These are phyloP conservation scores for Pipistrellus kuhlii DNA, from an alignment of 2,797 vertebrate species.

Conservation along the genomic window DNA sequence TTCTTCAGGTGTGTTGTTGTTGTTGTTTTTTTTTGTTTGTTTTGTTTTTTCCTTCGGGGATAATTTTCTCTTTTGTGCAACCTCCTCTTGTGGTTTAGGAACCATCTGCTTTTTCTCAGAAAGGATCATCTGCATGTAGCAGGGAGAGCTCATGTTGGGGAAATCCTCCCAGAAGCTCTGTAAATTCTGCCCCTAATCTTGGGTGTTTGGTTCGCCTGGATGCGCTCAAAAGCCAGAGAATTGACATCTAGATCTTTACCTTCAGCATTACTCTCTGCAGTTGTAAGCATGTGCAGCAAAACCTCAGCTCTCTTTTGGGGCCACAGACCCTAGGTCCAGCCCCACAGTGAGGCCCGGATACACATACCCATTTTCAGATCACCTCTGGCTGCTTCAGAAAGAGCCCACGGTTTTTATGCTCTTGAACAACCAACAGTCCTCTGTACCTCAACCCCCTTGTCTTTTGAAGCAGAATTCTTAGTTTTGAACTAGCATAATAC, in stretches of 20 bases:
- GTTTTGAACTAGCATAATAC: slow-evolving; percentile 48
- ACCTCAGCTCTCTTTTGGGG: neutral
- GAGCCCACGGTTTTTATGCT: neutral
- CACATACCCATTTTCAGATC: neutral
- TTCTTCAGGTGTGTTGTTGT: neutral
- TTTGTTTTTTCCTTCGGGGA: neutral
- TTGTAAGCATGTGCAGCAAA: neutral
- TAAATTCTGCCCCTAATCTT: neutral
- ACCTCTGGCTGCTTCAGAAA: neutral
- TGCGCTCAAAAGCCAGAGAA: neutral
- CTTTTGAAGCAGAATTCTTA: slow-evolving; percentile 1
- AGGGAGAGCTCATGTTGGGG: neutral
- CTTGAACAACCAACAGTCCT: neutral
- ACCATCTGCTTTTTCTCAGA: neutral
- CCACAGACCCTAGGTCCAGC: neutral
- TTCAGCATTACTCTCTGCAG: neutral
- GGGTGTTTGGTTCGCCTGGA: neutral
- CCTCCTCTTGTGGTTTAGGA: neutral
- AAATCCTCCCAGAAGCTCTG: neutral
- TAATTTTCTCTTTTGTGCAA: neutral
- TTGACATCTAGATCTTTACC: neutral
- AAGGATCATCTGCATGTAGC: neutral
- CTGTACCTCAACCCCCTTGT: neutral
- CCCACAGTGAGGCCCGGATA: neutral
- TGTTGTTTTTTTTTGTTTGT: neutral